Evolutionary conservation across 2,113 vertebrate species (phyloP).

Genomic region (Solea solea): DNA sequence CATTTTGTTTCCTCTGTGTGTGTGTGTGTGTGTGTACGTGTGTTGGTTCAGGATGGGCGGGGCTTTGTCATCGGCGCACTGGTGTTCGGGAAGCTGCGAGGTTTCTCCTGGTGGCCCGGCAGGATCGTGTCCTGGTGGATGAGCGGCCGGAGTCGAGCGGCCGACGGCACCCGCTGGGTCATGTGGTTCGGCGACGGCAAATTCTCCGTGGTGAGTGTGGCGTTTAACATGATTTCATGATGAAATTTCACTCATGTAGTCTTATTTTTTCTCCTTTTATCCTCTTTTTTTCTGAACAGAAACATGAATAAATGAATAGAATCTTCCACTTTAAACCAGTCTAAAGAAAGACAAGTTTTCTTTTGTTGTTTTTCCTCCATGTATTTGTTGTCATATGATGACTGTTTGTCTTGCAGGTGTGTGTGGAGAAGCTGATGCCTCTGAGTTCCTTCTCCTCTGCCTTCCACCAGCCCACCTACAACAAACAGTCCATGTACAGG

Average conservation of each 20-base stretch:
- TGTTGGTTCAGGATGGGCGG: conserved; percentile 85
- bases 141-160: conserved; percentile 93
- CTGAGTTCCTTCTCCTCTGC: conserved; percentile 92
- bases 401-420: conserved; percentile 82
- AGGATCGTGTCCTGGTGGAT: conserved; percentile 99
- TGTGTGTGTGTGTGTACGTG: conserved; percentile 1
- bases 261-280: background rate
- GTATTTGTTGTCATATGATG: background rate
- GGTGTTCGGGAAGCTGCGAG: conserved; percentile 95
- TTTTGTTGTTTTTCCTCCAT: background rate
- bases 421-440: conserved; percentile 94
- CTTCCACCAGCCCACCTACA: conserved; percentile 97
- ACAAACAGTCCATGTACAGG: conserved; percentile 98
- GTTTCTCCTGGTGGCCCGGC: conserved; percentile 99
- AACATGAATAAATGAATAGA: background rate
- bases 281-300: conserved; percentile 1
- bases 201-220: conserved; percentile 90
- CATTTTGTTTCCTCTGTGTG: background rate
- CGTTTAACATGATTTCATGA: background rate
- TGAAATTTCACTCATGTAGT: background rate
- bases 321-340: background rate
- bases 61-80: conserved; percentile 93
- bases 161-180: conserved; percentile 96
- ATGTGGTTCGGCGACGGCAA: conserved; percentile 99
- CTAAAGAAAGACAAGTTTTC: background rate